Conservation (phyloP, 2,113 vertebrate genomes). For the Heterotilapia buettikoferi region DNA sequence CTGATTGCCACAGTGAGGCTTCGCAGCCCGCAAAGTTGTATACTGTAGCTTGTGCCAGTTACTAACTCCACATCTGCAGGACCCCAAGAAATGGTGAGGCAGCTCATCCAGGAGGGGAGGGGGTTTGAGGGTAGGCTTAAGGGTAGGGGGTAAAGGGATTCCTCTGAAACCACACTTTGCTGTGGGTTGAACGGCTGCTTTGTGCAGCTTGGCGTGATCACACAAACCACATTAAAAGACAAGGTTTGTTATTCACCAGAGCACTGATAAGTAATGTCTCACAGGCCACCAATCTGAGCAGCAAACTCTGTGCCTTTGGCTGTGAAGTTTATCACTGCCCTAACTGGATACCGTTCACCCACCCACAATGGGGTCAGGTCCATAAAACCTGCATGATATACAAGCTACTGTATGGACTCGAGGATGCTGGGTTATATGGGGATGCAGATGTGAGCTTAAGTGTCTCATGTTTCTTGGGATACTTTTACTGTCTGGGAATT, state of each 20-base stretch:
- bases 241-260: conserved; percentile 69
- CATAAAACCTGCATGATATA: conserved; percentile 31
- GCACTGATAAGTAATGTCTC: conserved; percentile 71
- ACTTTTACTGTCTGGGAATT: conserved; percentile 39
- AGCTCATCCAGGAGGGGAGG: conserved; percentile 38
- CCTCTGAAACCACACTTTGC: conserved; percentile 67
- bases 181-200: conserved; percentile 63
- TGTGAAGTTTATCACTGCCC: conserved; percentile 40
- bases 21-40: conserved; percentile 65
- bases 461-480: conserved; percentile 31
- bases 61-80: conserved; percentile 68
- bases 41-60: conserved; percentile 67
- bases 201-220: conserved; percentile 78
- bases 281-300: conserved; percentile 20
- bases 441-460: conserved; percentile 22
- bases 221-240: conserved; percentile 76
- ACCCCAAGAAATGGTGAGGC: conserved; percentile 19
- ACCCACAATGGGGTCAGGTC: not conserved
- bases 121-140: conserved; percentile 11
- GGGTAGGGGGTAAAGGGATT: conserved; percentile 63
- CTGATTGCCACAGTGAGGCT: conserved; percentile 76
- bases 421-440: conserved; percentile 9
- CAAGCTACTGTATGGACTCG: conserved; percentile 38
- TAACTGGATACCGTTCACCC: not conserved
- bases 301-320: conserved; percentile 27